phyloP scores from a whole-genome alignment of 2,113 vertebrate genomes.

The Gasterosteus aculeatus region DNA sequence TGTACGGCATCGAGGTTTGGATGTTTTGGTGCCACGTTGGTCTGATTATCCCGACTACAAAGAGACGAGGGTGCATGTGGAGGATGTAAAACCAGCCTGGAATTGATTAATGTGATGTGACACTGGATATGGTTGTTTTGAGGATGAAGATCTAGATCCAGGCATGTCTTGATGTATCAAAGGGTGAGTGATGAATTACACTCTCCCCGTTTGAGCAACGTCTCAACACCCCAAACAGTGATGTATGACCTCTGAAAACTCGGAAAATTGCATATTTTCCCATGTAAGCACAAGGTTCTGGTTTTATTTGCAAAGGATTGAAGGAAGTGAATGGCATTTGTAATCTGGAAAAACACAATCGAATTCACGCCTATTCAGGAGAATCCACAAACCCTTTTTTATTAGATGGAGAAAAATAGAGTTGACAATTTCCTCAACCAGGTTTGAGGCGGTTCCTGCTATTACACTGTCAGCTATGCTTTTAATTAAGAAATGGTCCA shows the following conservation, averaged over 20 bases:
- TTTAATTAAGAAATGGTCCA: conserved; percentile 10
- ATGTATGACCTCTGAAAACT: background rate
- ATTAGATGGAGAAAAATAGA: conserved; percentile 9
- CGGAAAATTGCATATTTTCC: background rate
- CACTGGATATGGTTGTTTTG: conserved; percentile 3
- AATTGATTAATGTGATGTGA: conserved; percentile 20
- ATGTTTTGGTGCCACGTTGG: background rate
- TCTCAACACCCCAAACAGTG: background rate
- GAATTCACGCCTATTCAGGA: background rate
- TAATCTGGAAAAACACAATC: background rate
- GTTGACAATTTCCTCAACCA: background rate
- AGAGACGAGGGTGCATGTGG: conserved; percentile 4
- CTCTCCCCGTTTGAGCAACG: background rate
- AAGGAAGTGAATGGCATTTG: background rate
- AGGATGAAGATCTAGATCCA: conserved; percentile 11
- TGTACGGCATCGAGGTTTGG: background rate
- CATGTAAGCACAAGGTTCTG: background rate
- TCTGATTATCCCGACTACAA: conserved; percentile 22
- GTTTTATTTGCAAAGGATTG: background rate
- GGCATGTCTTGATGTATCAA: conserved; percentile 18
- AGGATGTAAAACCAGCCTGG: conserved; percentile 39
- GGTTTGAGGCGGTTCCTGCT: conserved; percentile 9
- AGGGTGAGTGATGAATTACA: conserved; percentile 21
- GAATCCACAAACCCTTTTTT: background rate
- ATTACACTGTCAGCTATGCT: background rate